Evolutionary conservation across 2,888 invertebrate species (phyloP), one percentile per base, ranked within the genome.

Genomic region (Cremastinae sp.): DNA sequence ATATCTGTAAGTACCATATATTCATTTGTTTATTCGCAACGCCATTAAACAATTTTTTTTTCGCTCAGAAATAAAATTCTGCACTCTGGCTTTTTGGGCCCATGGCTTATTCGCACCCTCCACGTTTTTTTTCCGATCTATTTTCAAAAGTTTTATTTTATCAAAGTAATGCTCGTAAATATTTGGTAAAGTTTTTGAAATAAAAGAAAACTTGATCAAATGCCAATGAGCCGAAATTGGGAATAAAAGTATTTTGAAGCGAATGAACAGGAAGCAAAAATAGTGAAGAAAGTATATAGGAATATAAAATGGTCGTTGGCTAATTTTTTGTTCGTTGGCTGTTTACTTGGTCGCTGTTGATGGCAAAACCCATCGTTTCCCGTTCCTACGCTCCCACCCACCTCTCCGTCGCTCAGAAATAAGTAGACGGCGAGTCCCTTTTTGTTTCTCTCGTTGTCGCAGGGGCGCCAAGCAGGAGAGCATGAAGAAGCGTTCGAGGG

Each of bases 1-100:
- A 91, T 96, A 96, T 90, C 91, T 96, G 96, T 96, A 91, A 94
- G 95, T 92, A 80, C n/a, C n/a, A n/a, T n/a, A n/a, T n/a, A n/a
- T n/a, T n/a, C n/a, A 5, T 20, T 38, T 10, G 14, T 43, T 28
- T 10, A 9, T 69, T 47, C 14, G 4, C 16, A 14, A 18, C 16
- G 45, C 14, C 22, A 38, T 49, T 38, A n/a, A 12, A 20, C 43
- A 20, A 12, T 16, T 10, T n/a, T 61, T 38, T 51, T 70, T 3
- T 74, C 38, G 10, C 22, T 12, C 1, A 16, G 4, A 9, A 38
- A 41, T 16, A 20, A 10, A 47, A 36, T 34, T 38, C 38, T 22
- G 41, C n/a, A 34, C 62, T 12, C 28, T 28, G 28, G 28, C 16
- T 16, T 14, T 47, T 47, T 43, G 47, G 47, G 18, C 28, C 47